Evolutionary conservation across 2,888 invertebrate species (phyloP), one percentile per base, ranked within the genome.

Genomic region (Drosophila fungiperda): DNA sequence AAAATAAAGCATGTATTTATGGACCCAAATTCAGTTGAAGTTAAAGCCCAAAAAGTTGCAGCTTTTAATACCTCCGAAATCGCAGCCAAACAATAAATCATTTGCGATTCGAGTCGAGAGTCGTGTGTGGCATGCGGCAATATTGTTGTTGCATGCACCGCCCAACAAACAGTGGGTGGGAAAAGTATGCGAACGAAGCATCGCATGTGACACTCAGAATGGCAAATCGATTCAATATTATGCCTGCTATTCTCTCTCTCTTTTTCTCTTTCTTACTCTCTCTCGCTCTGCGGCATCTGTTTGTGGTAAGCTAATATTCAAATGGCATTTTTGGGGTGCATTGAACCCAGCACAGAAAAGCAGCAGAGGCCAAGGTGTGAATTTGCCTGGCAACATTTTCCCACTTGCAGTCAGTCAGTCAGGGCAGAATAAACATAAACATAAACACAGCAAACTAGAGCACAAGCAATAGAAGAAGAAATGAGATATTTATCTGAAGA

Each of bases 141-240:
- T 55, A 20, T 20, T 45, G 17, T 53, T 83, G 80, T 79, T 83
- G 81, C 83, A 72, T 61, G 62, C 62, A 64, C 55, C 69, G 60
- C 45, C 65, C 38, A 23, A 42, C 26, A 7, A 20, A 20, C 50
- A 29, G 57, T 35, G 33, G 36, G n/a, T 48, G 72, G 57, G 15
- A 50, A 52, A 62, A 15, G 45, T 42, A 33, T 29, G 35, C 1
- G 23, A 40, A n/a, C 26, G 23, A 29, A 36, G 53, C 40, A 68
- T 64, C 55, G 61, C 55, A 70, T 66, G 62, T 68, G 75, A 75
- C 75, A 68, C 68, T 48, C 50, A 55, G 74, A 80, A 83, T 77
- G 53, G 73, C 73, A 81, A 87, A 85, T 85, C 80, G 80, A 85
- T 85, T 80, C 76, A 29, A 52, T 79, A 71, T 83, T 70, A 66